Evolutionary conservation across 2,797 vertebrate species (phyloP), one percentile per base, ranked within the genome.

Genomic region (Enteromius trimaculatus): DNA sequence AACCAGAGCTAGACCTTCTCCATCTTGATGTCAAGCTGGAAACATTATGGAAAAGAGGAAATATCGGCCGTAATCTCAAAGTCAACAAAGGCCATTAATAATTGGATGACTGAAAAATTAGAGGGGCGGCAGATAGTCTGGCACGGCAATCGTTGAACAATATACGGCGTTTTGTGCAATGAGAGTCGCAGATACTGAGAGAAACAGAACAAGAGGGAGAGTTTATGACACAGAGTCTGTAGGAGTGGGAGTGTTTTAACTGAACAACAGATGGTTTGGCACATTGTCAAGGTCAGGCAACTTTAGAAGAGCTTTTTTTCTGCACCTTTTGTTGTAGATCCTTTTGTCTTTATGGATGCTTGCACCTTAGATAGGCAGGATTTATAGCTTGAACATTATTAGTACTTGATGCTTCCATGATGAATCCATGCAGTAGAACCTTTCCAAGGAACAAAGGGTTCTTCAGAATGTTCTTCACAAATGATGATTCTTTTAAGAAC

Each of bases 11-110:
- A 93, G 93, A 90, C 94, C 93, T 94, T 92, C 95, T 94, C 93
- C 91, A 95, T 95, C 93, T 93, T 94, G 93, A 95, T 95, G 95
- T 95, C 92, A 93, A 95, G 91, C 94, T 85, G 88, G 90, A 88
- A 88, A 84, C 79, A 78, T 72, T 69, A 80, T 34, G 58, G 39
- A 84, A 82, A 86, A 79, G 77, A 82, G 72, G 82, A 88, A 83
- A 84, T 89, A 78, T 80, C 86, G 31, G 76, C 65, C 17, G 74
- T 90, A 90, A 92, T 91, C 90, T 92, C 82, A 79, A 92, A 93
- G 94, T 91, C 93, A 90, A 87, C 88, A 82, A 72, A 82, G 86
- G 92, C 91, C 90, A 89, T 93, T 93, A 90, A 82, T 95, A 92
- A 94, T 95, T 94, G 92, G 93, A 93, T 91, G 92, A 94, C 92